phyloP scores from a whole-genome alignment of 2,797 vertebrate genomes.

The Botia kubotai region DNA sequence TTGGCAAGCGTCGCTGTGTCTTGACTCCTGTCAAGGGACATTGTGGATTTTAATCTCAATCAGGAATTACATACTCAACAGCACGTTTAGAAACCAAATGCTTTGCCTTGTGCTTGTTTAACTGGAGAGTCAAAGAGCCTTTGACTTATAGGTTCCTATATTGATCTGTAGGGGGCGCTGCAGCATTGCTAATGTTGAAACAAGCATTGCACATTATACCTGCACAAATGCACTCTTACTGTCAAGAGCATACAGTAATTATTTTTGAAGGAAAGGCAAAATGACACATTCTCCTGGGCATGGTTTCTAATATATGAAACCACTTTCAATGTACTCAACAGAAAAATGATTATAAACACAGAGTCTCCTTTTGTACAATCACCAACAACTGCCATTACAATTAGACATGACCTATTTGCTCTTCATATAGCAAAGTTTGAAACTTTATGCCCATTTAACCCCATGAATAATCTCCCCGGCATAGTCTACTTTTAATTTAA shows the following conservation, averaged over 20 bases:
- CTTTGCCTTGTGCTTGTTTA: neutral
- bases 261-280: neutral
- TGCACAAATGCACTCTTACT: slow-evolving; percentile 2
- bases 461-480: slow-evolving; percentile 60
- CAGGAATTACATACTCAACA: neutral
- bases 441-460: slow-evolving; percentile 65
- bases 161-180: slow-evolving; percentile 76
- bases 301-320: neutral
- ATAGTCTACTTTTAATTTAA: slow-evolving; percentile 75
- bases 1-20: slow-evolving; percentile 53
- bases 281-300: neutral
- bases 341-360: neutral
- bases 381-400: neutral
- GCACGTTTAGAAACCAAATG: neutral
- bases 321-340: too few species aligned
- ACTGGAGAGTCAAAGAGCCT: neutral
- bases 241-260: neutral
- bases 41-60: slow-evolving; percentile 39
- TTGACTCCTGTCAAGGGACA: slow-evolving; percentile 60
- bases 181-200: slow-evolving; percentile 69
- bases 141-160: slow-evolving; percentile 21
- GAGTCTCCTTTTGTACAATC: neutral
- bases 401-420: slow-evolving; percentile 6
- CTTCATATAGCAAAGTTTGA: slow-evolving; percentile 46
- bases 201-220: neutral